Evolutionary conservation across 2,888 invertebrate species (phyloP).

Genomic region (Scrobipalpa costella): DNA sequence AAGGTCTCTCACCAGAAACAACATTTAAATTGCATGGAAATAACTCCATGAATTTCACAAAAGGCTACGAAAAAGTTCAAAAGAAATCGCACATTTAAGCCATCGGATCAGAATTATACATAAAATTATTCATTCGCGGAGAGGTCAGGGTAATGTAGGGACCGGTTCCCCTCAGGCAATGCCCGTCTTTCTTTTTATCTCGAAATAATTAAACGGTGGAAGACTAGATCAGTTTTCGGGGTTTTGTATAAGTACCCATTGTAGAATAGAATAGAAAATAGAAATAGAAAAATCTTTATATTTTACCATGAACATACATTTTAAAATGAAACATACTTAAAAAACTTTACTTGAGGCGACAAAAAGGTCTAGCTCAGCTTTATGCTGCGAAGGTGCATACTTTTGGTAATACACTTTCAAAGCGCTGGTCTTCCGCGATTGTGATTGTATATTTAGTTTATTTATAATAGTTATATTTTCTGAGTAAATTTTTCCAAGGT

Average conservation of each 20-base stretch:
- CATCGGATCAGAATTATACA: conserved; percentile 49
- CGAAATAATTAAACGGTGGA: conserved; percentile 54
- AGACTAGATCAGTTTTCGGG: conserved; percentile 30
- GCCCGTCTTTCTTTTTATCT: conserved; percentile 47
- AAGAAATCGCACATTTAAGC: conserved; percentile 48
- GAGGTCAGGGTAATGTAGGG: conserved; percentile 47
- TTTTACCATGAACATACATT: too few species aligned
- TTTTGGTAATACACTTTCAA: too few species aligned
- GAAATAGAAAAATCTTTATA: too few species aligned
- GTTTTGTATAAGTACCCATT: neutral
- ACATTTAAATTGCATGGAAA: conserved; percentile 20
- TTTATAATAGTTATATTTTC: too few species aligned
- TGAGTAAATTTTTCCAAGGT: too few species aligned
- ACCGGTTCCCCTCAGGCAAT: conserved; percentile 41
- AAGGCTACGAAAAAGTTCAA: conserved; percentile 36
- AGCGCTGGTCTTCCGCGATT: too few species aligned
- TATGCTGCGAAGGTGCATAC: too few species aligned
- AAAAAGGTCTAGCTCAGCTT: too few species aligned
- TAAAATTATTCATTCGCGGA: conserved; percentile 56
- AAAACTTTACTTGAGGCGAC: too few species aligned
- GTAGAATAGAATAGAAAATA: neutral
- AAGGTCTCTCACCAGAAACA: conserved; percentile 13
- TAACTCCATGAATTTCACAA: conserved; percentile 22
- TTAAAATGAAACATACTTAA: too few species aligned
- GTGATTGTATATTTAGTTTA: neutral